Conservation (phyloP, 2,113 vertebrate genomes). For the Erythrocercus mccallii region DNA sequence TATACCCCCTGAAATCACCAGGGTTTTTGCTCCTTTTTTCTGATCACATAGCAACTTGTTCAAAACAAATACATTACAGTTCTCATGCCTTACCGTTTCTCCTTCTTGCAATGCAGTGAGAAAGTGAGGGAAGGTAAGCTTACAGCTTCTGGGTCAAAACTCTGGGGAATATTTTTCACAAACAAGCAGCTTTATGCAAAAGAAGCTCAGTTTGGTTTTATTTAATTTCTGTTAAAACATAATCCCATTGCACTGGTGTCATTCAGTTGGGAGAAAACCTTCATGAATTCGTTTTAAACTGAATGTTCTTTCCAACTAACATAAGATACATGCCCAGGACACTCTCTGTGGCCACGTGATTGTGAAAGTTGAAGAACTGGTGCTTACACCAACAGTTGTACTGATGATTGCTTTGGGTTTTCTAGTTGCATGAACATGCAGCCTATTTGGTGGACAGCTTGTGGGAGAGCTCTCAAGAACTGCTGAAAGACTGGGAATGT, state of each 20-base stretch:
- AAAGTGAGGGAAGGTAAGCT: neutral
- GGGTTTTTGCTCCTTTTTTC: neutral
- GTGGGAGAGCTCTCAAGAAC: slow-evolving; percentile 99
- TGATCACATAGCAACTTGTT: neutral
- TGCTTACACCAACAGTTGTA: neutral
- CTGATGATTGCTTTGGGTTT: slow-evolving; percentile 58
- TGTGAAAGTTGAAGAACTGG: neutral
- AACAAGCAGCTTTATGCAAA: neutral
- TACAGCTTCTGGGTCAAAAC: neutral
- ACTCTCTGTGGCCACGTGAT: neutral
- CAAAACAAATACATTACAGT: neutral
- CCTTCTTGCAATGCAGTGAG: neutral
- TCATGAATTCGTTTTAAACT: neutral
- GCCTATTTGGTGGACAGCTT: slow-evolving; percentile 97
- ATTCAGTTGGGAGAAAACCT: neutral
- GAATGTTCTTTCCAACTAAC: neutral
- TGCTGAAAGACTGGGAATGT: slow-evolving; percentile 99
- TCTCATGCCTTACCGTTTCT: neutral
- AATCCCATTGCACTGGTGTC: neutral
- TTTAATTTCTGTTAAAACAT: neutral
- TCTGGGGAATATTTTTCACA: neutral
- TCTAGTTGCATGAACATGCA: slow-evolving; percentile 95
- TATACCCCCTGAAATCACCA: neutral
- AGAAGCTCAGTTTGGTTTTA: neutral
- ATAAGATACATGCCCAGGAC: rapidly evolving